These are phyloP conservation scores for Caenorhabditis briggsae DNA, from an alignment of 1,140 invertebrate genomes.

Conservation along the genomic window DNA sequence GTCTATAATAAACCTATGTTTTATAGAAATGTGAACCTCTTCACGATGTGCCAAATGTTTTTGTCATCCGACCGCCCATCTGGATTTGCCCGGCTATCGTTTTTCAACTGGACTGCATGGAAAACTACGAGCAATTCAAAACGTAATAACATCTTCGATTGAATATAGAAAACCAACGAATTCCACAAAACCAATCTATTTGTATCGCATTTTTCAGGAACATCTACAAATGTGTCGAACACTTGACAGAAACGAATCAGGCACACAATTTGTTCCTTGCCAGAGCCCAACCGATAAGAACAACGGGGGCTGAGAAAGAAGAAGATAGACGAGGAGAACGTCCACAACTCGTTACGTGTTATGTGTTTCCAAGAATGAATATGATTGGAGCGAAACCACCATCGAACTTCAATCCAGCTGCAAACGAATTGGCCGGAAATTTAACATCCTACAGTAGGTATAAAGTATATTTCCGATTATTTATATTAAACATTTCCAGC, in stretches of 20 bases:
- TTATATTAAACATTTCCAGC: constrained; percentile 63
- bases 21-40: constrained; percentile 71
- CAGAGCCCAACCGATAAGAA: constrained; percentile 71
- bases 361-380: constrained; percentile 73
- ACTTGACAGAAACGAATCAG: constrained; percentile 71
- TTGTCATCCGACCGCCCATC: constrained; percentile 69
- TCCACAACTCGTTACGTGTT: constrained; percentile 73
- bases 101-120: constrained; percentile 69
- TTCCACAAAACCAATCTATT: background rate
- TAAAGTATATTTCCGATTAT: background rate
- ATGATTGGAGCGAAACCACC: constrained; percentile 73
- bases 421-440: constrained; percentile 74
- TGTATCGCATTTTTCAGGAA: constrained; percentile 56
- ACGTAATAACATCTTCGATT: constrained; percentile 58
- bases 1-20: too few species aligned
- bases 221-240: constrained; percentile 69
- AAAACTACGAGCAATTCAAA: constrained; percentile 71
- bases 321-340: constrained; percentile 65
- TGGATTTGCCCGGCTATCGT: constrained; percentile 76
- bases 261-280: constrained; percentile 76
- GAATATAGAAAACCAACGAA: background rate
- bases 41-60: constrained; percentile 59
- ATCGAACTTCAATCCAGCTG: constrained; percentile 75
- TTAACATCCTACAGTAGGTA: constrained; percentile 75
- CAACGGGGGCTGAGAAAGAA: constrained; percentile 57